Evolutionary conservation across 2,113 vertebrate species (phyloP), one percentile per base, ranked within the genome.

Genomic region (Chaenocephalus aceratus): DNA sequence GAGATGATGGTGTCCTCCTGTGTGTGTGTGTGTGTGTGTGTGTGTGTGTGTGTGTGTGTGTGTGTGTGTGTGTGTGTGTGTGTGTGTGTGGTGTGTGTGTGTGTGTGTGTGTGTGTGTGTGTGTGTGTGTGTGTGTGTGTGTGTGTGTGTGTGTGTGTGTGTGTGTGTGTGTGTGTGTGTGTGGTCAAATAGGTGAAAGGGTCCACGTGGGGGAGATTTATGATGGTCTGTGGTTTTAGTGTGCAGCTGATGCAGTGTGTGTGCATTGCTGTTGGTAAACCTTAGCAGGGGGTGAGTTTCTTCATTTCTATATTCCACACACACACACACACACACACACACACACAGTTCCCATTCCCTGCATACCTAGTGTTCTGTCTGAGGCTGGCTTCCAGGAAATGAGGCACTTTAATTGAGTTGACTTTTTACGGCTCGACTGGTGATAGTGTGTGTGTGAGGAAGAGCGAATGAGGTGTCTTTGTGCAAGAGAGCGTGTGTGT

Each of bases 401-500:
- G 92, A 93, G 93, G 91, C 94, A 91, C 92, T 95, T 95, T 95
- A 95, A 95, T 95, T 95, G 94, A 94, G 94, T 94, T 94, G 91
- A 93, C 86, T 94, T 94, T 95, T 95, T 95, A 95, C 91, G 91
- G 93, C 92, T 93, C 88, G 89, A 90, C 91, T 90, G 83, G 89
- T 90, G 85, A 88, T 82, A 80, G 89, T 86, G 87, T 88, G 64
- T 67, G 64, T 52, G 84, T 45, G 75, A 82, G 89, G 88, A 60
- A 49, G 46, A 80, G 82, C 45, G 76, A 83, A 80, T 73, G 65
- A 86, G 77, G 83, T 85, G 80, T 86, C 61, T 86, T 14, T 80
- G 72, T 84, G 69, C 57, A 61, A 14, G 84, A 57, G 64, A 56
- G 77, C 49, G 67, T 82, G 73, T 72, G 69, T 75, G 77, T 21